Conservation (phyloP, 2,888 invertebrate genomes). For the Diloba caeruleocephala region DNA sequence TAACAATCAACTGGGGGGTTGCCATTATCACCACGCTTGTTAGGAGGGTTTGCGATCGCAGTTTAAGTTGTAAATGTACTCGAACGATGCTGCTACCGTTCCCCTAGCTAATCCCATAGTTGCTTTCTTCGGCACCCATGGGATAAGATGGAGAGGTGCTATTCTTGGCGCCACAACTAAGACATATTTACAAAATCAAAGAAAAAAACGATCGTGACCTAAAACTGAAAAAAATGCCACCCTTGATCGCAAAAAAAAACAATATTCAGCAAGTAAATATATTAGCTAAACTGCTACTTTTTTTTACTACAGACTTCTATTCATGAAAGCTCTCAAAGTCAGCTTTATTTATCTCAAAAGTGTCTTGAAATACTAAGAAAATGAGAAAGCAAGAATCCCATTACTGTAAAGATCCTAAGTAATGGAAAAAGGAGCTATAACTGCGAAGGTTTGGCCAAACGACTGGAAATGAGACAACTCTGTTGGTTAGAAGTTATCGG, state of each 20-base stretch:
- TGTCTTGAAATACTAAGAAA: slow-evolving; percentile 16
- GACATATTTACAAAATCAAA: too few species aligned
- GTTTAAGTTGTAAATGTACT: too few species aligned
- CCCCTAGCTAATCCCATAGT: too few species aligned
- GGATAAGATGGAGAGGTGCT: too few species aligned
- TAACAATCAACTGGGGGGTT: too few species aligned
- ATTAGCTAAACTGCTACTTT: background rate
- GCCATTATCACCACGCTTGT: too few species aligned
- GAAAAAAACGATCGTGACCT: too few species aligned
- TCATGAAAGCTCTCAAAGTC: slow-evolving; percentile 6
- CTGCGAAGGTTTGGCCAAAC: background rate
- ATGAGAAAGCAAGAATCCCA: slow-evolving; percentile 24
- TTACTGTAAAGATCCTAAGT: slow-evolving; percentile 24
- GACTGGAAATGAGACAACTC: background rate
- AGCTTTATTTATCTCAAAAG: slow-evolving; percentile 20
- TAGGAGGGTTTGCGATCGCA: too few species aligned
- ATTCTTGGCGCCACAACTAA: too few species aligned
- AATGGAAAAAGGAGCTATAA: slow-evolving; percentile 20
- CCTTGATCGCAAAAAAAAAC: slow-evolving; percentile 2
- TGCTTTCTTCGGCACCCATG: too few species aligned
- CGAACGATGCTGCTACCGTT: too few species aligned
- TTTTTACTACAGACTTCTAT: background rate
- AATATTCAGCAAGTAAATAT: slow-evolving; percentile 3
- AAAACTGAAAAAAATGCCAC: too few species aligned
- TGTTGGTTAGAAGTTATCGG: background rate